Percentiles rank a stretch among this genome's conserved stretches.
These are phyloP conservation scores for Epinephelus fuscoguttatus DNA, from an alignment of 2,113 vertebrate species.

Conservation along the genomic window DNA sequence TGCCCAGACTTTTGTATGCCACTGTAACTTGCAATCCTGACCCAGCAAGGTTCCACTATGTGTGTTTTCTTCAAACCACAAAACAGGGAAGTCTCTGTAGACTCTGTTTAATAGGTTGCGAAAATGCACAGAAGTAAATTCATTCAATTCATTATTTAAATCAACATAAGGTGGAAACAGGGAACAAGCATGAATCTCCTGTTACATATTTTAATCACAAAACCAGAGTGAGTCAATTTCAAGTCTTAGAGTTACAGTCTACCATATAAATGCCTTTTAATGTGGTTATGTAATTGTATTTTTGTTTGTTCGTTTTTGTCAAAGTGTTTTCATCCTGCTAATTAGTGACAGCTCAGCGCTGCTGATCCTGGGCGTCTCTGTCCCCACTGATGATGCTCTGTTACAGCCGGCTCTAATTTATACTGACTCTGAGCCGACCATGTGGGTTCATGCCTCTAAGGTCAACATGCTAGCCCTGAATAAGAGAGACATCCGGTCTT, in stretches of 20 bases:
- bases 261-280: not conserved
- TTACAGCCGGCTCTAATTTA: slow-evolving; percentile 37
- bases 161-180: not conserved
- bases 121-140: not conserved
- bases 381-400: slow-evolving; percentile 34
- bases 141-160: not conserved
- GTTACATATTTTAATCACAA: not conserved
- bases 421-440: slow-evolving; percentile 31
- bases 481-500: slow-evolving; percentile 23
- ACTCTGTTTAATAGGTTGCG: not conserved
- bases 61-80: too few relatives aligned
- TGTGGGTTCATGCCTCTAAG: slow-evolving; percentile 5
- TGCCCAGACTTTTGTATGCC: too few relatives aligned
- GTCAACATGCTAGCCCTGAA: slow-evolving; percentile 39
- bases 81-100: not conserved
- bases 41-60: not conserved
- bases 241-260: not conserved
- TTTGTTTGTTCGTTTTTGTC: not conserved
- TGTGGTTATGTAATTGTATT: not conserved
- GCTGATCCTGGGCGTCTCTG: not conserved
- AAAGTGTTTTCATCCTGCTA: not conserved
- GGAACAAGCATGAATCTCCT: not conserved
- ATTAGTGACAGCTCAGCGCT: not conserved
- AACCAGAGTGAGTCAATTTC: not conserved
- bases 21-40: not conserved